Conservation (phyloP, 2,113 vertebrate genomes). For the Smithornis capensis region DNA sequence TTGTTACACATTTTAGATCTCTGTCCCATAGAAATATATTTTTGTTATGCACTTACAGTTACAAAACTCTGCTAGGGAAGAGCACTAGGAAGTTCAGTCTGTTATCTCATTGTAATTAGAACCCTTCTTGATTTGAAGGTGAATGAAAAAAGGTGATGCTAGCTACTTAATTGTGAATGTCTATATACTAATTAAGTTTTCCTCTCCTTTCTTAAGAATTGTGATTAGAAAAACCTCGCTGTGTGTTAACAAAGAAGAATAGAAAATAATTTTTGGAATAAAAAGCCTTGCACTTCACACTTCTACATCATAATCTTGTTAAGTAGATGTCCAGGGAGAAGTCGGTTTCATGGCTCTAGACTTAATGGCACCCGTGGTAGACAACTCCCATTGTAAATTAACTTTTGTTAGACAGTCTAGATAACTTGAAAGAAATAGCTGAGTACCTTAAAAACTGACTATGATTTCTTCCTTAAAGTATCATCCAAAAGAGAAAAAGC, state of each 20-base stretch:
- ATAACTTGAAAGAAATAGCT: constrained; percentile 55
- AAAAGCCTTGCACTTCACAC: constrained; percentile 28
- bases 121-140: neutral
- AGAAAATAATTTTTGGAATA: constrained; percentile 25
- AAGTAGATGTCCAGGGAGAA: constrained; percentile 7
- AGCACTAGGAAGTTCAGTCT: neutral
- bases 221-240: neutral
- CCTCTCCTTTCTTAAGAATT: neutral
- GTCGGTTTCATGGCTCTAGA: constrained; percentile 51
- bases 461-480: constrained; percentile 27
- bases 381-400: constrained; percentile 58
- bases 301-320: constrained; percentile 36
- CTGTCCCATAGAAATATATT: neutral
- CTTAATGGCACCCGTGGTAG: constrained; percentile 62
- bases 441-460: constrained; percentile 50
- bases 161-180: neutral
- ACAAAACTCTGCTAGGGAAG: neutral
- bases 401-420: constrained; percentile 7
- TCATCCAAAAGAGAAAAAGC: neutral
- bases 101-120: neutral
- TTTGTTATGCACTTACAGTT: neutral
- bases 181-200: neutral
- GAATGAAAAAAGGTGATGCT: neutral
- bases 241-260: neutral
- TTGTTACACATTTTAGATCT: neutral